Evolutionary conservation across 2,797 vertebrate genomes (phyloP).

Genomic region (Tarsius wallacei): DNA sequence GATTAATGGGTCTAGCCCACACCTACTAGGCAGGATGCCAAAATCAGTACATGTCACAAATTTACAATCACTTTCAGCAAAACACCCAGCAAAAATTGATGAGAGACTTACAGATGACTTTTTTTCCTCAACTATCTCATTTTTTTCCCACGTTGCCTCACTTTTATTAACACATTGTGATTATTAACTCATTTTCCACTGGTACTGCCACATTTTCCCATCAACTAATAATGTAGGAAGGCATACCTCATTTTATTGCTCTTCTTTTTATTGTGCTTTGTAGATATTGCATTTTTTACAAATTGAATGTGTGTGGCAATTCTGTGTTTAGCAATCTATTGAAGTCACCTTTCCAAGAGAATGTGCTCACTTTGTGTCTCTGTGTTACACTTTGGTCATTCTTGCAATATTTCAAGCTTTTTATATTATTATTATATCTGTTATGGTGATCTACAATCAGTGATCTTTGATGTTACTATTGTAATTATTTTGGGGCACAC

Average conservation of each 20-base stretch:
- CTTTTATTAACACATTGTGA: background rate
- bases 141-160: background rate
- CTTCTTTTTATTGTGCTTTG: background rate
- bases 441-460: background rate
- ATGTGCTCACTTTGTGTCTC: background rate
- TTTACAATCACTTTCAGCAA: background rate
- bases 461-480: background rate
- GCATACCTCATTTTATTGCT: background rate
- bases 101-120: conserved; percentile 15
- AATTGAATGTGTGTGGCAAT: background rate
- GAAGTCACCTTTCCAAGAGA: background rate
- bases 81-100: background rate
- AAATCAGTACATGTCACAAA: conserved; percentile 25
- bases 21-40: background rate
- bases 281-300: background rate
- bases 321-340: background rate
- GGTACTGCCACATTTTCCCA: background rate
- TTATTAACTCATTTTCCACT: background rate
- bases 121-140: background rate
- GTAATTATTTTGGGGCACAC: background rate
- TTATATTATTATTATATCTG: background rate
- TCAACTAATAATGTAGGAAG: conserved; percentile 26
- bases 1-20: background rate
- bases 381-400: background rate
- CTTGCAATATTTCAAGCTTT: background rate